Evolutionary conservation across 1,140 invertebrate species (phyloP).

Genomic region (Aricia agestis): DNA sequence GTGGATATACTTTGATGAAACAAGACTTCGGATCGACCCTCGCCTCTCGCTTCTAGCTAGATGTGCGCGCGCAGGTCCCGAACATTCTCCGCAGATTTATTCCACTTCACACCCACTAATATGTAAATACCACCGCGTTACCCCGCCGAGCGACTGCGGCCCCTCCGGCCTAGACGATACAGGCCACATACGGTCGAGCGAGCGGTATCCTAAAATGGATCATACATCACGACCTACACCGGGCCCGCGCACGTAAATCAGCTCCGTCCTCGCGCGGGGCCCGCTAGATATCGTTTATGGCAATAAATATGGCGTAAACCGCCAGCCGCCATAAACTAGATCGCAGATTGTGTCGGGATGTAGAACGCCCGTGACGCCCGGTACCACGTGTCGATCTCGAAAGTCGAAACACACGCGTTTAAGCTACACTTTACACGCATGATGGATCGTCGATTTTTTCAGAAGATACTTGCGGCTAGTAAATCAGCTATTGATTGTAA

Average conservation of each 20-base stretch:
- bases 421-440: neutral
- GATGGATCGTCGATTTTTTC: neutral
- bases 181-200: neutral
- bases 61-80: neutral
- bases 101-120: slow-evolving; percentile 5
- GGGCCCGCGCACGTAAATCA: slow-evolving; percentile 47
- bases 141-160: neutral
- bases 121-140: neutral
- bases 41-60: too few relatives aligned
- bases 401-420: neutral
- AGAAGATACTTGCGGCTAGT: neutral
- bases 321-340: slow-evolving; percentile 10
- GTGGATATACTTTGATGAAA: too few relatives aligned
- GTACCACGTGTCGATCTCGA: neutral
- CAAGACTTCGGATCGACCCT: too few relatives aligned
- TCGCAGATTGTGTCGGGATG: neutral
- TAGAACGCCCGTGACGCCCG: neutral
- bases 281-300: slow-evolving; percentile 42
- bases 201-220: slow-evolving; percentile 33
- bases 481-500: neutral
- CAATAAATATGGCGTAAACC: slow-evolving; percentile 49
- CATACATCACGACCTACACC: slow-evolving; percentile 55
- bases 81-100: slow-evolving; percentile 7
- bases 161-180: neutral
- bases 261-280: slow-evolving; percentile 55